phyloP scores from a whole-genome alignment of 2,888 invertebrate genomes.

The Brachycybe producta region DNA sequence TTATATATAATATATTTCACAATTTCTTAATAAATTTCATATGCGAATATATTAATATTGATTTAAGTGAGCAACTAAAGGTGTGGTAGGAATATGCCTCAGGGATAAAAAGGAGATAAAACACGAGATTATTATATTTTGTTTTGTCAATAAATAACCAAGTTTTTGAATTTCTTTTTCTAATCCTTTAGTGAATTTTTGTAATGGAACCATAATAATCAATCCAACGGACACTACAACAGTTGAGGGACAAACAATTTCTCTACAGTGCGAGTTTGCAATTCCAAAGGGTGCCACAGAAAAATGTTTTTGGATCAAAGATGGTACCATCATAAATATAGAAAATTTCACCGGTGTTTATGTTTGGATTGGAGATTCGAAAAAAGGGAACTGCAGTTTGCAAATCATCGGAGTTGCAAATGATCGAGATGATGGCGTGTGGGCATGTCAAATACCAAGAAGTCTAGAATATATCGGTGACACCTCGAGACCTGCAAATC shows the following conservation, averaged over 20 bases:
- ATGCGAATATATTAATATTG: no score
- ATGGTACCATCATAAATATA: background rate
- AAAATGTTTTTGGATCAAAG: conserved; percentile 2
- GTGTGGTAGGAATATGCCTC: no score
- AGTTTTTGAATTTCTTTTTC: no score
- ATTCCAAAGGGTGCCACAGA: background rate
- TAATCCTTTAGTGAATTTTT: background rate
- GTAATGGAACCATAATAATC: background rate
- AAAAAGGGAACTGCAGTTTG: conserved; percentile 1
- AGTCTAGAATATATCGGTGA: background rate
- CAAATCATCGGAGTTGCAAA: background rate
- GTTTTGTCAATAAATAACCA: no score
- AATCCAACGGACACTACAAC: conserved; percentile 7
- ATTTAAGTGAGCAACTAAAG: no score
- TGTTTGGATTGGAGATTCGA: background rate
- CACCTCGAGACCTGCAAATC: background rate
- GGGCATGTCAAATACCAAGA: conserved; percentile 10
- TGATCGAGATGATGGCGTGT: conserved; percentile 1
- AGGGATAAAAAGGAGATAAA: no score
- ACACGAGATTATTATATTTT: no score
- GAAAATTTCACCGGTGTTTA: background rate
- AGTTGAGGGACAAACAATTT: background rate
- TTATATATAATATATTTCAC: no score
- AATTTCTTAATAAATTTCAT: no score
- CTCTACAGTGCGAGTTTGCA: background rate